Evolutionary conservation across 2,113 vertebrate genomes (phyloP).

Genomic region (Pelvicachromis taeniatus): DNA sequence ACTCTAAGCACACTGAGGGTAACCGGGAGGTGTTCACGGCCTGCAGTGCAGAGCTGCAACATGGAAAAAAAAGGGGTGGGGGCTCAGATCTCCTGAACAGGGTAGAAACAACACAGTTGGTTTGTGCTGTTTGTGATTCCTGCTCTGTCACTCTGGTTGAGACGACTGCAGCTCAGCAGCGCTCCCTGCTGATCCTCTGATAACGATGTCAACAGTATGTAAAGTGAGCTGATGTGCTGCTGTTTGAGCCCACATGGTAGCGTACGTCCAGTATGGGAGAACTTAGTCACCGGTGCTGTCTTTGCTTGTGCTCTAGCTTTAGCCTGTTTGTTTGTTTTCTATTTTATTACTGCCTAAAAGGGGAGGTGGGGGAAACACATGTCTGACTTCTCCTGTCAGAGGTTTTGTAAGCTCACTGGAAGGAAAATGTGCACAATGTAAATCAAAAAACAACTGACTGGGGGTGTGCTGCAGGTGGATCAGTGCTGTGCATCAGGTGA

Average conservation of each 20-base stretch:
- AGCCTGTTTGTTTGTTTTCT: slow-evolving; percentile 46
- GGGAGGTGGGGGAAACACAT: not conserved
- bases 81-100: slow-evolving; percentile 15
- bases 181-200: not conserved
- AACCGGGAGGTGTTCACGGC: not conserved
- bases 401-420: slow-evolving; percentile 23
- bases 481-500: not conserved
- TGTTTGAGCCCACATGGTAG: slow-evolving; percentile 21
- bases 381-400: slow-evolving; percentile 2
- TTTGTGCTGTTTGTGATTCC: not conserved
- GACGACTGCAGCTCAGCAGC: not conserved
- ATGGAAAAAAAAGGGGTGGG: not conserved
- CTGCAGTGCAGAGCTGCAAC: not conserved
- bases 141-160: not conserved
- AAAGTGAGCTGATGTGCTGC: not conserved
- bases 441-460: slow-evolving; percentile 8
- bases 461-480: not conserved
- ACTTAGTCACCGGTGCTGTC: slow-evolving; percentile 48
- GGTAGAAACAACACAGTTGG: slow-evolving; percentile 21
- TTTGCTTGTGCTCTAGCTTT: slow-evolving; percentile 57
- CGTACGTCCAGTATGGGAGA: slow-evolving; percentile 4
- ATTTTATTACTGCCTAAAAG: slow-evolving; percentile 45
- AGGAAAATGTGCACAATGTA: slow-evolving; percentile 54
- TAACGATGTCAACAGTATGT: not conserved
- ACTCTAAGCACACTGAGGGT: slow-evolving; percentile 56